These are phyloP conservation scores for Fregata magnificens DNA, from an alignment of 2,113 vertebrate species.

Conservation along the genomic window DNA sequence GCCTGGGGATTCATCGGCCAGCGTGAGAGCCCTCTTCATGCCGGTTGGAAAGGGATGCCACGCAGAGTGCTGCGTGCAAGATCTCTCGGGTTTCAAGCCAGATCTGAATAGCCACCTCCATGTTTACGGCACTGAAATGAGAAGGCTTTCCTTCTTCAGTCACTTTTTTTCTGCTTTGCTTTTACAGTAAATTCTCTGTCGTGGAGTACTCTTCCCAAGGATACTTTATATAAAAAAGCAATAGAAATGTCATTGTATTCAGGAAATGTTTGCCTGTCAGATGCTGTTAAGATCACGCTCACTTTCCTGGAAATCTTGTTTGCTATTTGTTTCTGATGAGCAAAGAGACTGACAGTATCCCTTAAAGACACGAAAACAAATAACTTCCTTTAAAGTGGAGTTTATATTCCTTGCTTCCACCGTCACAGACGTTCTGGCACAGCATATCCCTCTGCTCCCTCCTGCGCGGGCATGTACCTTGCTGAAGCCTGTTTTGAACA, in stretches of 20 bases:
- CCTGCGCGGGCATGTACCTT: background rate
- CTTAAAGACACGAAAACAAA: background rate
- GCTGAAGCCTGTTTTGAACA: background rate
- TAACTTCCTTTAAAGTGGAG: background rate
- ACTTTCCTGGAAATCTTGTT: background rate
- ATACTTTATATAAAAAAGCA: background rate
- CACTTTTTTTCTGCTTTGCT: background rate
- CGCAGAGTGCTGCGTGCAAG: accelerated
- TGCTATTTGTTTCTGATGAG: background rate
- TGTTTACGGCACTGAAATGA: background rate
- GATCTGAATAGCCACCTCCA: background rate
- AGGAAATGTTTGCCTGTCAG: background rate
- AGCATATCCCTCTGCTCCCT: background rate
- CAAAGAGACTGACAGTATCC: background rate
- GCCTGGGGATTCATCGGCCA: background rate
- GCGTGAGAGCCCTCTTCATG: background rate
- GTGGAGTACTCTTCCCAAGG: background rate
- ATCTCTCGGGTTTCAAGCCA: background rate
- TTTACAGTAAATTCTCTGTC: background rate
- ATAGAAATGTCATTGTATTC: background rate
- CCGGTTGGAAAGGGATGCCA: background rate
- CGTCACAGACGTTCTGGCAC: background rate
- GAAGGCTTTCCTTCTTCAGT: background rate
- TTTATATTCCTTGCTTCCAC: background rate
- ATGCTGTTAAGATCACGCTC: background rate